Base-by-base conservation (phyloP, 2,888 invertebrate species). In the Dynastes tityus region DNA sequence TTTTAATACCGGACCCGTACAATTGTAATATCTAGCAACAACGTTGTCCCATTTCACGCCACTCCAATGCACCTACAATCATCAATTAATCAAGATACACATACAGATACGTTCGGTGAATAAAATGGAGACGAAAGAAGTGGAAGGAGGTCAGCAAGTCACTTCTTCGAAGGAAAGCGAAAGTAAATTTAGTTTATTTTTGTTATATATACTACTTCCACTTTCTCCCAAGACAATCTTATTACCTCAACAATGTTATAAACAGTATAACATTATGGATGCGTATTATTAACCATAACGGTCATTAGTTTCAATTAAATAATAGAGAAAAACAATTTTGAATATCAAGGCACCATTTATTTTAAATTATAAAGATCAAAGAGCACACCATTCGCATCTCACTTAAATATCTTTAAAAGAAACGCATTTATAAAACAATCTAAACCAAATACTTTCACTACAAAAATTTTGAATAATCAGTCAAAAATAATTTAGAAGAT, bases 81-180 rank as follows among this genome's bases (percentile, higher is more conserved):
- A 16, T 49, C 76, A 65, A 64, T 76, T 76, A 45, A 76, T 76
- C 76, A 76, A 76, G 76, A 76, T 76, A 55, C 51, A 53, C 73
- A 73, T 73, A 58, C 73, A 73, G 55, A 53, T 55, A 73, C 53
- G 32, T 11, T 37, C 11, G 73, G 55, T 29, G 27, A 73, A 73
- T 37, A 53, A 32, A 65, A 73, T 37, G 58, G 40, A 65, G 73
- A 58, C 22, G 53, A 53, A 73, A 73, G 73, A 45, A 45, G 11
- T 55, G 51, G 73, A 45, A 45, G 11, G 45, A 45, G 45, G 45
- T 45, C 45, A 63, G 32, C 63, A 63, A 32, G 27, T 22, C 53
- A 27, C 11, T 53, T 71, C 29, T 51, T 71, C 29, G 16, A 27
- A 49, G 4, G 71, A 71, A 77, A 68, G 77, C 61, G 77, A 77